Evolutionary conservation across 1,140 invertebrate genomes (phyloP).

Genomic region (Kradibia gibbosae): DNA sequence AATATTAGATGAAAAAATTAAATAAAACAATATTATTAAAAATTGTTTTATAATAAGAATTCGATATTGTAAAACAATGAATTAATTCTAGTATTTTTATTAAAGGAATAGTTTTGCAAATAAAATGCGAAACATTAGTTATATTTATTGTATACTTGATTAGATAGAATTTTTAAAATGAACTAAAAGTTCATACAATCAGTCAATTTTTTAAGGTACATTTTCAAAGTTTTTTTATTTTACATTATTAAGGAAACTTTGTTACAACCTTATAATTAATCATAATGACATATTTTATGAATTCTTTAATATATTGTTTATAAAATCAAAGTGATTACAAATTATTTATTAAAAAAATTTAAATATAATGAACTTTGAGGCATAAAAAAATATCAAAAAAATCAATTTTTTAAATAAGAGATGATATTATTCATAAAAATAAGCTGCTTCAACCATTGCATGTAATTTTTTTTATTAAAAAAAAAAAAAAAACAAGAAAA

Average conservation of each 20-base stretch:
- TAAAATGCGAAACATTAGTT: conserved; percentile 44
- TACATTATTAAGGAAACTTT: neutral
- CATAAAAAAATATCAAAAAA: neutral
- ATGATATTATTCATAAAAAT: conserved; percentile 2
- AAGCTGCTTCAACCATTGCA: neutral
- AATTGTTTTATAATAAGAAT: conserved; percentile 56
- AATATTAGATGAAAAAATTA: conserved; percentile 49
- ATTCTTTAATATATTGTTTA: conserved; percentile 16
- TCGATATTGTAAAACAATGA: conserved; percentile 47
- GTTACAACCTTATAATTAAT: neutral
- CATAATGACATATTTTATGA: neutral
- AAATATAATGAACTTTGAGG: conserved; percentile 1
- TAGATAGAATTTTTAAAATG: conserved; percentile 41
- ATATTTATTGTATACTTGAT: conserved; percentile 40
- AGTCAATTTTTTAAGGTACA: conserved; percentile 1
- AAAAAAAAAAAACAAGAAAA: neutral
- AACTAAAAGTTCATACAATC: conserved; percentile 7
- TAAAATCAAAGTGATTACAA: neutral
- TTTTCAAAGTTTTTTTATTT: conserved; percentile 13
- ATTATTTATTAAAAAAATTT: neutral
- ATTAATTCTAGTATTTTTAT: conserved; percentile 56
- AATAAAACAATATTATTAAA: conserved; percentile 48
- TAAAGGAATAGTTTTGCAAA: conserved; percentile 52
- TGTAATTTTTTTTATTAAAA: neutral
- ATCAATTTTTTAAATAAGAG: neutral